These are phyloP conservation scores for Zygothrica quintamaculata DNA, from an alignment of 2,888 invertebrate genomes.

Conservation along the genomic window DNA sequence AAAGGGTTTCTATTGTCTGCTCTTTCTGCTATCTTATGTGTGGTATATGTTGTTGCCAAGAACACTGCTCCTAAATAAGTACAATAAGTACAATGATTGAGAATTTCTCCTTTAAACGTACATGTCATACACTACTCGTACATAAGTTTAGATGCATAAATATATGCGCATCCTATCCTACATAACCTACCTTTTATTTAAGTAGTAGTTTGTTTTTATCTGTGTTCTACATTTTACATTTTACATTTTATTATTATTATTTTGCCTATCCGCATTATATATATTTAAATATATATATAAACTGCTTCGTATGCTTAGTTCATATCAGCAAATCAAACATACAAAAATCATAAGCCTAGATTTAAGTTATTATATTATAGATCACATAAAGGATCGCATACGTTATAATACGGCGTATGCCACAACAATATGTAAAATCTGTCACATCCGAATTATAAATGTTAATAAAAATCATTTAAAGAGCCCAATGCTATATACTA, in stretches of 20 bases:
- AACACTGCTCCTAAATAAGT: conserved; percentile 36
- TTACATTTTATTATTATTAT: conserved; percentile 40
- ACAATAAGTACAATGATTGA: conserved; percentile 44
- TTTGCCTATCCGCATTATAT: conserved; percentile 56
- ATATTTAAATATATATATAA: no score
- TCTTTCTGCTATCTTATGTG: no score
- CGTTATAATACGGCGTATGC: conserved; percentile 37
- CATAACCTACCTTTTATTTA: conserved; percentile 39
- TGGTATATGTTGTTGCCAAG: conserved; percentile 7
- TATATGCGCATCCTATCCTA: neutral
- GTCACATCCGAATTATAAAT: conserved; percentile 73
- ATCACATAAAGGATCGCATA: conserved; percentile 19
- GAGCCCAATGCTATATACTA: conserved; percentile 33
- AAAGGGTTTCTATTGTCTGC: conserved; percentile 5
- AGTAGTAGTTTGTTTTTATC: conserved; percentile 46
- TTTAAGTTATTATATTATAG: conserved; percentile 55
- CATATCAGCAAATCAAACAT: conserved; percentile 51
- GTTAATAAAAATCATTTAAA: conserved; percentile 72
- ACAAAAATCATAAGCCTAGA: no score
- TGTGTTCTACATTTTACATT: conserved; percentile 55
- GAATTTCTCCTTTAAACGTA: conserved; percentile 42
- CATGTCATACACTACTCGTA: conserved; percentile 1
- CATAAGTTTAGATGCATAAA: conserved; percentile 16
- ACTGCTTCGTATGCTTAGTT: conserved; percentile 72
- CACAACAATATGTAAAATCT: conserved; percentile 65